A percentile compares a stretch with the other conserved stretches of the same genome.
These are phyloP conservation scores for Dryobota labecula DNA, from an alignment of 2,888 invertebrate species.

Conservation along the genomic window DNA sequence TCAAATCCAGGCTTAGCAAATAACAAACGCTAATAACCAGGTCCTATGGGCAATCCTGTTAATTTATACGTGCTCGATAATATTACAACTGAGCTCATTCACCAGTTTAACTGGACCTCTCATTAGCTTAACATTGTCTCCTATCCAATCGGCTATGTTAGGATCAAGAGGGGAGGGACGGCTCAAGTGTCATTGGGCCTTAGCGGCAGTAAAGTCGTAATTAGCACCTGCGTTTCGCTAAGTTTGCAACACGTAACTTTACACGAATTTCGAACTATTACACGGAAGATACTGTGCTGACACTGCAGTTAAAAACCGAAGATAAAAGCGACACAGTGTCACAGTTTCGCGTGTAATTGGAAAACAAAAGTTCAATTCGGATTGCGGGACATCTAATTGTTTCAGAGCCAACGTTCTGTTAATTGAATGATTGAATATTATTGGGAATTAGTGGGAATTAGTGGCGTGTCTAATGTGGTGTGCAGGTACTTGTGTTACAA, in stretches of 20 bases:
- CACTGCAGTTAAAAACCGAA: conserved; percentile 33
- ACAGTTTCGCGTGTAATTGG: conserved; percentile 42
- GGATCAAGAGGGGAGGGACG: conserved; percentile 34
- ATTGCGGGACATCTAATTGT: conserved; percentile 60
- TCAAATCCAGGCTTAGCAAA: conserved; percentile 51
- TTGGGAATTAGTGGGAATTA: conserved; percentile 53
- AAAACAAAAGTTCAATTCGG: conserved; percentile 46
- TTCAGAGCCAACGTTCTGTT: conserved; percentile 59
- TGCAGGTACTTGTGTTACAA: conserved; percentile 22
- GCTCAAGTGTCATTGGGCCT: conserved; percentile 69
- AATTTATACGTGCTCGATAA: conserved; percentile 68
- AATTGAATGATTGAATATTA: conserved; percentile 67
- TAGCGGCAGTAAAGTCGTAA: conserved; percentile 76
- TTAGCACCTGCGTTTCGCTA: conserved; percentile 83
- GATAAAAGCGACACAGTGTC: conserved; percentile 51
- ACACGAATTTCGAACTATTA: conserved; percentile 42
- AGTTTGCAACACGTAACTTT: conserved; percentile 79
- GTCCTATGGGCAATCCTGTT: conserved; percentile 60
- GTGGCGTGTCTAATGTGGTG: conserved; percentile 34
- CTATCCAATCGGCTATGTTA: conserved; percentile 6
- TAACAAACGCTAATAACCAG: conserved; percentile 66
- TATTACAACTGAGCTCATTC: conserved; percentile 51
- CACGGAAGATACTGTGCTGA: conserved; percentile 41
- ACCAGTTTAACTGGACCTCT: conserved; percentile 41
- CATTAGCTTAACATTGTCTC: conserved; percentile 26